Percentiles rank a stretch among this genome's conserved stretches.
Evolutionary conservation across 2,113 vertebrate species (phyloP).

Genomic region (Numenius arquata): DNA sequence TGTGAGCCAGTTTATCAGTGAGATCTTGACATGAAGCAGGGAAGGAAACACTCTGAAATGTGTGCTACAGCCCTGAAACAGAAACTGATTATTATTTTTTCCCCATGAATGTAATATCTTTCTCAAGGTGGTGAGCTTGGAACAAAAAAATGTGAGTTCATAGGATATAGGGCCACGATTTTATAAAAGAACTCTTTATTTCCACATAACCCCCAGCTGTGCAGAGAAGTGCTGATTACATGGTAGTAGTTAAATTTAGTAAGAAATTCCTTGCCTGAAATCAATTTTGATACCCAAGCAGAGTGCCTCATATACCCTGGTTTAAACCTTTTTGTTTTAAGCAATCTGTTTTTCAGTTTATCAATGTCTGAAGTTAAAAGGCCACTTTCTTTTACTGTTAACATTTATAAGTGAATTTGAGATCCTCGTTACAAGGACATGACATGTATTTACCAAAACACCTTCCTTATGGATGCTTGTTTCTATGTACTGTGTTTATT

Average conservation of each 20-base stretch:
- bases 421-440: background rate
- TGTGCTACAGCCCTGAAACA: background rate
- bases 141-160: background rate
- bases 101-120: background rate
- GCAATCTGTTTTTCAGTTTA: background rate
- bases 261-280: conserved; percentile 2
- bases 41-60: background rate
- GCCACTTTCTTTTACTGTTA: background rate
- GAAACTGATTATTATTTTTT: background rate
- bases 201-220: background rate
- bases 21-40: background rate
- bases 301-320: background rate
- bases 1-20: background rate
- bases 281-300: background rate
- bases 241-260: conserved; percentile 30
- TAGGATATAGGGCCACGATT: background rate
- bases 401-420: background rate
- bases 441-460: background rate
- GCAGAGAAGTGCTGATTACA: conserved; percentile 28
- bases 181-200: conserved; percentile 34
- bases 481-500: background rate
- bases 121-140: background rate
- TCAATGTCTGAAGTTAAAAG: background rate
- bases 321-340: background rate
- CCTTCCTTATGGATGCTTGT: background rate